phyloP scores from a whole-genome alignment of 2,113 vertebrate species.

The Chaetura pelagica region DNA sequence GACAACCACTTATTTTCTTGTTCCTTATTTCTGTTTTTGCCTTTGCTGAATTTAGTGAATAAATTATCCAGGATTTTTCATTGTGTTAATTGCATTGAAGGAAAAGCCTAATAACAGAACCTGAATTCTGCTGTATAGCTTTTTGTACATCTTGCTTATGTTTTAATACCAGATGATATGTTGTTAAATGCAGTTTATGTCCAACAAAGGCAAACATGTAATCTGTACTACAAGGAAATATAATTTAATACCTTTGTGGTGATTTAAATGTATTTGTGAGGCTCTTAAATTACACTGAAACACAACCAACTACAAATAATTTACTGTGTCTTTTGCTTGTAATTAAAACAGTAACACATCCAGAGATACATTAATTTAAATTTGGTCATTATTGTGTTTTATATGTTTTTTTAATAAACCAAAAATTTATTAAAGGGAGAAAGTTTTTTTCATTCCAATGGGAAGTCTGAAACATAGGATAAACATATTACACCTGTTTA shows the following conservation, averaged over 20 bases:
- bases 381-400: background rate
- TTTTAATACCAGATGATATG: background rate
- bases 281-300: background rate
- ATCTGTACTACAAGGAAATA: background rate
- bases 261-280: background rate
- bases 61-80: background rate
- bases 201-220: background rate
- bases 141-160: background rate
- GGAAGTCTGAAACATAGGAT: background rate
- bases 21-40: background rate
- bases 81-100: background rate
- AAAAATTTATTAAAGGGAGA: background rate
- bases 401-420: background rate
- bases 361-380: background rate
- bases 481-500: background rate
- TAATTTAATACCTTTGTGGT: background rate
- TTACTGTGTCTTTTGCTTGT: background rate
- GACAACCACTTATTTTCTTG: background rate
- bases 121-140: background rate
- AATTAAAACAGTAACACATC: background rate
- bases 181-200: background rate
- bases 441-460: background rate
- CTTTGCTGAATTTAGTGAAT: background rate
- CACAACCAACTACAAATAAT: background rate
- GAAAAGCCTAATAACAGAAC: background rate